Percentiles rank a stretch among this genome's conserved stretches.
Evolutionary conservation across 2,113 vertebrate genomes (phyloP).

Genomic region (Camelus dromedarius): DNA sequence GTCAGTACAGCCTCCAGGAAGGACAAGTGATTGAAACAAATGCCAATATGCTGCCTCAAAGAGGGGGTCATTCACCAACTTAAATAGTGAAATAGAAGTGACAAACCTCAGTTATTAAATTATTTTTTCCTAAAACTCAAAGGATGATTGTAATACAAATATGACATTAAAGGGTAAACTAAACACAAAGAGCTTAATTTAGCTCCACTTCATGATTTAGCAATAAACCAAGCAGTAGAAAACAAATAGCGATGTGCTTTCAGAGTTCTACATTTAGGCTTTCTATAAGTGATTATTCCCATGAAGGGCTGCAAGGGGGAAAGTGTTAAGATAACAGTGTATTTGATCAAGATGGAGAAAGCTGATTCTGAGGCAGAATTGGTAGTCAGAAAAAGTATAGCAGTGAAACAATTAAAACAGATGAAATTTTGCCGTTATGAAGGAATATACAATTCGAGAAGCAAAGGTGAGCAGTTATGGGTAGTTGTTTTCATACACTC

Average conservation of each 20-base stretch:
- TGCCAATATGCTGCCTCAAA: neutral
- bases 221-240: neutral
- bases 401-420: neutral
- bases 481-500: neutral
- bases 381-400: neutral
- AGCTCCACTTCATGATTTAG: neutral
- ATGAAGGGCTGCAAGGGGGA: neutral
- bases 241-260: neutral
- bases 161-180: neutral
- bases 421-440: neutral
- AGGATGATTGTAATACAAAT: neutral
- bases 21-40: neutral
- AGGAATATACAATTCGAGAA: neutral
- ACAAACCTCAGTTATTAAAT: neutral
- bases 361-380: neutral
- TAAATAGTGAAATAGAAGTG: neutral
- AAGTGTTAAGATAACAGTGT: neutral
- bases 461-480: neutral
- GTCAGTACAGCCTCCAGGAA: neutral
- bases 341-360: neutral
- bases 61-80: neutral
- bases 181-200: neutral
- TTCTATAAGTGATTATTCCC: neutral
- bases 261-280: neutral
- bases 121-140: neutral